Base-by-base conservation (phyloP, 2,888 invertebrate species). In the Busseola fusca region DNA sequence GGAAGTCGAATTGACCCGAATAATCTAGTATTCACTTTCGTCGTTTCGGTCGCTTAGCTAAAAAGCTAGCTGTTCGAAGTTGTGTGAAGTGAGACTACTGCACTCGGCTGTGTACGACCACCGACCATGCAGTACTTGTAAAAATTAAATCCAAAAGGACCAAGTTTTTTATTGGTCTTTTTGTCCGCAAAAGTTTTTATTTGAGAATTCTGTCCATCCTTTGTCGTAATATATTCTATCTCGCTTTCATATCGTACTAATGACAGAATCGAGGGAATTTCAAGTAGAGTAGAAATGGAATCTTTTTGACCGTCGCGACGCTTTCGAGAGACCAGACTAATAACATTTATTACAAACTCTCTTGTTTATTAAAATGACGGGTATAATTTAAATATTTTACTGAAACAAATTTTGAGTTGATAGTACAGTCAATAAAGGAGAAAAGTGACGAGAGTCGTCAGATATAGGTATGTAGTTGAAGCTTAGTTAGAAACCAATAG, bases 181-280 rank as follows among this genome's bases (percentile, higher is more conserved):
- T 72, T 80, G 81, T 81, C 62, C 60, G 58, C 57, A 37, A 54
- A 78, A 80, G 57, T 72, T 80, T 77, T 72, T 80, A 81, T 81
- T 77, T 42, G 50, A 81, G 58, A 63, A 76, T 71, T 64, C 57
- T 69, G 68, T 60, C 58, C 66, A 64, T 64, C 59, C 64, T 70
- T 48, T 50, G 58, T 68, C 66, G 68, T 67, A 64, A 77, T 80
- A 72, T 80, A 67, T 81, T 81, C 66, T 66, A 59, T 74, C 66
- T 67, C 59, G 45, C 66, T 74, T 71, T 79, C 74, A 82, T 78
- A 72, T 67, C 59, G 64, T 18, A 68, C 75, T 82, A 82, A 82
- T 80, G 76, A 80, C 52, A 37, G 57, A 60, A 71, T 71, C 57
- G 59, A 56, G 42, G 27, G 70, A 78, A 81, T 83, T 80, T 69